Evolutionary conservation across 2,113 vertebrate species (phyloP).

Genomic region (Melanotaenia duboulayi): DNA sequence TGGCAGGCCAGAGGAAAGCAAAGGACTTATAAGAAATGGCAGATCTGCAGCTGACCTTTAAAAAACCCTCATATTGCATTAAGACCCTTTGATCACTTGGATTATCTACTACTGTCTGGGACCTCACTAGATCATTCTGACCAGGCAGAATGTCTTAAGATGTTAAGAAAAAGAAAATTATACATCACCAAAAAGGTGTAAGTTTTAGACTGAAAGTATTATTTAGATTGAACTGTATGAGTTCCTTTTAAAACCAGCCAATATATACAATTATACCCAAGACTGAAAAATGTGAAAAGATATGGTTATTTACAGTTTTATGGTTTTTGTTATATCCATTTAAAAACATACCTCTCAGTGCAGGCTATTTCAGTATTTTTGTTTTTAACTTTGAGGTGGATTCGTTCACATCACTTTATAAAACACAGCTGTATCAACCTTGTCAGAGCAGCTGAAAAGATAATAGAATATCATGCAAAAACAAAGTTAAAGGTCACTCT

Average conservation of each 20-base stretch:
- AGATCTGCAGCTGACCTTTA: constrained; percentile 78
- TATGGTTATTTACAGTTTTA: not conserved
- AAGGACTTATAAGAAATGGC: constrained; percentile 76
- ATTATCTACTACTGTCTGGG: constrained; percentile 71
- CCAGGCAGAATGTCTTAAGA: constrained; percentile 12
- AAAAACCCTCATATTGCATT: constrained; percentile 73
- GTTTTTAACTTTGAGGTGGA: constrained; percentile 7
- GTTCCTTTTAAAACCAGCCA: not conserved
- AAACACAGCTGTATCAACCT: constrained; percentile 16
- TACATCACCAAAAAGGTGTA: constrained; percentile 11
- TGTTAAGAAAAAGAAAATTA: constrained; percentile 27
- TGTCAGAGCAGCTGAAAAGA: constrained; percentile 45
- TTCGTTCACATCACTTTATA: constrained; percentile 12
- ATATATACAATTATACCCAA: not conserved
- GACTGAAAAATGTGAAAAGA: not conserved
- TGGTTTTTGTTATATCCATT: not conserved
- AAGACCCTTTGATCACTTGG: constrained; percentile 76
- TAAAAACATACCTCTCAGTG: not conserved
- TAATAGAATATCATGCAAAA: constrained; percentile 58
- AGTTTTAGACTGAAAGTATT: not conserved
- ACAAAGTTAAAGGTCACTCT: constrained; percentile 44
- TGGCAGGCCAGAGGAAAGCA: constrained; percentile 60
- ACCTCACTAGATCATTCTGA: constrained; percentile 51
- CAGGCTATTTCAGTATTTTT: no score
- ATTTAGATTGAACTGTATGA: not conserved